phyloP scores from a whole-genome alignment of 2,797 vertebrate species.

The Danio kyathit region DNA sequence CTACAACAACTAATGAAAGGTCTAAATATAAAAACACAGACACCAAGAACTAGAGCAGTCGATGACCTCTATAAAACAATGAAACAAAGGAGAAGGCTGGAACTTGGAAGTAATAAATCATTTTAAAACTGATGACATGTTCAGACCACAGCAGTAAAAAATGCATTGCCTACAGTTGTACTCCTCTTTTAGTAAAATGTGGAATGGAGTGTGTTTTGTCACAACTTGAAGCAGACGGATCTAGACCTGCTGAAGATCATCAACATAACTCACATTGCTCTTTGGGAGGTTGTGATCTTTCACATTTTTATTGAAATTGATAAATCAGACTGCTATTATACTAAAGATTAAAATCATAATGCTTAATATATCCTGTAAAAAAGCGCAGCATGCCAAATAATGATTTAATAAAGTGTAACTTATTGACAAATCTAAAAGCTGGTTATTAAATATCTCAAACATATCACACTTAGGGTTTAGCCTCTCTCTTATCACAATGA shows the following conservation, averaged over 20 bases:
- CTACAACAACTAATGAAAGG: conserved; percentile 4
- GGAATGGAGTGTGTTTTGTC: conserved; percentile 65
- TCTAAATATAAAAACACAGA: conserved; percentile 13
- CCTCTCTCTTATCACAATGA: conserved; percentile 22
- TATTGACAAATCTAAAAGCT: conserved; percentile 3
- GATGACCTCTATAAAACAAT: conserved; percentile 16
- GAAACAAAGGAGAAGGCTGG: conserved; percentile 9
- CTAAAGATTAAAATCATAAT: not conserved
- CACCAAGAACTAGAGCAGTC: not conserved
- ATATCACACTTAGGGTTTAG: not conserved
- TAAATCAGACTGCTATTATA: not conserved
- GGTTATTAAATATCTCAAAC: conserved; percentile 7
- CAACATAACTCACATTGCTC: not conserved
- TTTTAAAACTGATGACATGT: conserved; percentile 17
- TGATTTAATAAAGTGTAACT: not conserved
- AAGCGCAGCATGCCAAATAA: conserved; percentile 12
- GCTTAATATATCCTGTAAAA: not conserved
- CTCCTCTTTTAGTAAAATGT: conserved; percentile 37
- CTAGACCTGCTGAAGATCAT: conserved; percentile 66
- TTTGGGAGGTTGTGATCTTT: not conserved
- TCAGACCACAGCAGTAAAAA: conserved; percentile 10
- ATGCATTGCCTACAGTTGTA: conserved; percentile 51
- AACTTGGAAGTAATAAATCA: conserved; percentile 18
- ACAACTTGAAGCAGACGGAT: conserved; percentile 61
- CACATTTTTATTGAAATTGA: not conserved